Conservation (phyloP, 2,797 vertebrate genomes). For the Lagorchestes hirsutus region DNA sequence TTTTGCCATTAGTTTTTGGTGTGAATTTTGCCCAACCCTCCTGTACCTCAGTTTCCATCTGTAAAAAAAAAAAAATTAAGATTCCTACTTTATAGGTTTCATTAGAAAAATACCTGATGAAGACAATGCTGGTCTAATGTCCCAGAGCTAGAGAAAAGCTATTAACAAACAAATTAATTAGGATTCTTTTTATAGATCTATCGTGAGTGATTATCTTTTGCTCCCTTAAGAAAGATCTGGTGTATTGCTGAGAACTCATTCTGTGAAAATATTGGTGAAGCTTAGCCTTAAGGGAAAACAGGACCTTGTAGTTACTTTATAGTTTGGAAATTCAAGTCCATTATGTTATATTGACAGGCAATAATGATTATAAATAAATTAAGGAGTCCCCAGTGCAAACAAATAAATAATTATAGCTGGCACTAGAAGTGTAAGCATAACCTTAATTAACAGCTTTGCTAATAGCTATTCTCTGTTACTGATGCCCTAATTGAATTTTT, state of each 20-base stretch:
- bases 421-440: conserved; percentile 66
- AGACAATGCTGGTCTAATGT: conserved; percentile 45
- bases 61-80: not conserved
- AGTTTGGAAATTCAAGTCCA: conserved; percentile 44
- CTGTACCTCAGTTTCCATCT: conserved; percentile 54
- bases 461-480: conserved; percentile 71
- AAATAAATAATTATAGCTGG: conserved; percentile 75
- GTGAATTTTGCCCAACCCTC: not conserved
- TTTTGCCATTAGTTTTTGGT: not conserved
- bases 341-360: conserved; percentile 54
- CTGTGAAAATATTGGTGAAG: conserved; percentile 51
- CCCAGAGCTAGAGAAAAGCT: not conserved
- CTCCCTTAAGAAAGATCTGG: conserved; percentile 59
- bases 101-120: conserved; percentile 21
- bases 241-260: conserved; percentile 41
- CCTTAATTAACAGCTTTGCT: conserved; percentile 77
- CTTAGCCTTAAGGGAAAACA: conserved; percentile 55
- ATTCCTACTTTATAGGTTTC: not conserved
- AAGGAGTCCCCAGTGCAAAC: conserved; percentile 68
- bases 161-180: conserved; percentile 64
- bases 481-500: conserved; percentile 72
- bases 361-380: conserved; percentile 69
- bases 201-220: conserved; percentile 55
- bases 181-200: conserved; percentile 55
- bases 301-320: conserved; percentile 15